phyloP scores from a whole-genome alignment of 2,888 invertebrate species.

The Eupithecia subfuscata region DNA sequence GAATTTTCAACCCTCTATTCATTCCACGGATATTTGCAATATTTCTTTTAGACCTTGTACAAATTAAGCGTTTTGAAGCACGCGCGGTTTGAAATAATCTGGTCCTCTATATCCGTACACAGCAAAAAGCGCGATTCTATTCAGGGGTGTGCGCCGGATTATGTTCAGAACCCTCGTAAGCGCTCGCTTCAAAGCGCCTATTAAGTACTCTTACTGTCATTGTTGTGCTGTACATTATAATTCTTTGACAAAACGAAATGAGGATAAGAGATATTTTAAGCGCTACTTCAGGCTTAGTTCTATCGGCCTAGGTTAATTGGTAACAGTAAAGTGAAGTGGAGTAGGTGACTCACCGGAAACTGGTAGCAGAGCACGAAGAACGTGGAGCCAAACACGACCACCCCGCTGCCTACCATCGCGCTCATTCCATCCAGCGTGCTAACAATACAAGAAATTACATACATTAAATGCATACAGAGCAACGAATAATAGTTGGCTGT shows the following conservation, averaged over 20 bases:
- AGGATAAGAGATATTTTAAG: not conserved
- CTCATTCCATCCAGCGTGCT: constrained; percentile 70
- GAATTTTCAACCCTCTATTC: not conserved
- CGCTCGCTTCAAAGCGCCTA: too few species aligned
- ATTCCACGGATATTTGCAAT: not conserved
- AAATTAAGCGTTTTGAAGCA: too few species aligned
- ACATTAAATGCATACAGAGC: not conserved
- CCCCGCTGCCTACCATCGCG: constrained; percentile 68
- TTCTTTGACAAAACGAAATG: not conserved
- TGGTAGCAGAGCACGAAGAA: constrained; percentile 80
- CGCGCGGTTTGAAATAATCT: too few species aligned
- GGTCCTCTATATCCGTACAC: too few species aligned
- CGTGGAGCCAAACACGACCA: constrained; percentile 76
- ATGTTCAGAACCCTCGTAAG: not conserved
- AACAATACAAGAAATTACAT: constrained; percentile 20
- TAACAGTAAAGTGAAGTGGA: not conserved
- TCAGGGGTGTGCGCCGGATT: not conserved
- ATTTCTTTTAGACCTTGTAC: too few species aligned
- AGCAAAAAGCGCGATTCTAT: too few species aligned
- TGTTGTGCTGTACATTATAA: not conserved
- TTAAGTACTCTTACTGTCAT: not conserved
- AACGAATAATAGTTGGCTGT: too few species aligned
- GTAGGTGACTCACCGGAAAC: constrained; percentile 54
- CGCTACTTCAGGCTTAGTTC: not conserved
- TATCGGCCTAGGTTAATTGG: not conserved